Percentiles rank a stretch among this genome's conserved stretches.
phyloP scores from a whole-genome alignment of 2,888 invertebrate species.

The Clepsis dumicolana region DNA sequence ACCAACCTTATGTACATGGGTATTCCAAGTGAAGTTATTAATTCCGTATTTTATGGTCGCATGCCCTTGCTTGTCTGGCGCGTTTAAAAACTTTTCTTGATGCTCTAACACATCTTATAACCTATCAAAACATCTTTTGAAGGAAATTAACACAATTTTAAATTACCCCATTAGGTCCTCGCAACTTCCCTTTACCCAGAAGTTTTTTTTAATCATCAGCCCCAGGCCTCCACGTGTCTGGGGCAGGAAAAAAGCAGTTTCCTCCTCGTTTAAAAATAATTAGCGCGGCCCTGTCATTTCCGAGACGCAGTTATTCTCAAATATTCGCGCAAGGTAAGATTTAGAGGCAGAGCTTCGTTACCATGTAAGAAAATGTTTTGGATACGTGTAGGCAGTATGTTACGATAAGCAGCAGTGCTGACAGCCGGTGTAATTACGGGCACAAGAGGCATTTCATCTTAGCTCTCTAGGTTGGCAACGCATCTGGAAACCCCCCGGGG shows the following conservation, averaged over 20 bases:
- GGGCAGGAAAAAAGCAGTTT: slow-evolving; percentile 10
- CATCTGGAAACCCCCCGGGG: too few species aligned
- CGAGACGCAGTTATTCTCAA: slow-evolving; percentile 28
- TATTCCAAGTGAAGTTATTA: too few species aligned
- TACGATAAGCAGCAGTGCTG: background rate
- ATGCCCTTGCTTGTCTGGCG: too few species aligned
- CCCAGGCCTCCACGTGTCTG: background rate
- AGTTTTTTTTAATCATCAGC: slow-evolving; percentile 8
- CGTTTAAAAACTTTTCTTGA: too few species aligned
- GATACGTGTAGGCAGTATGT: background rate
- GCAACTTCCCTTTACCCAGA: background rate
- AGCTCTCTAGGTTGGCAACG: too few species aligned
- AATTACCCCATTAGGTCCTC: background rate
- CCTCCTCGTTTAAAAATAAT: slow-evolving; percentile 40
- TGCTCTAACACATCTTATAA: too few species aligned
- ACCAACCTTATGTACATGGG: too few species aligned
- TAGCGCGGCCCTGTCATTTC: slow-evolving; percentile 32
- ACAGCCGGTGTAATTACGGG: too few species aligned
- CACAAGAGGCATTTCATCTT: too few species aligned
- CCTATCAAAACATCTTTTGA: too few species aligned
- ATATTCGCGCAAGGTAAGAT: background rate
- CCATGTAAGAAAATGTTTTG: background rate
- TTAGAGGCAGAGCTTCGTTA: background rate
- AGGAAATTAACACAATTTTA: background rate
- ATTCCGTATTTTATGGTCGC: too few species aligned